Percentiles rank a stretch among this genome's conserved stretches.
Conservation (phyloP, 2,113 vertebrate species). For the Paratilapia polleni region DNA sequence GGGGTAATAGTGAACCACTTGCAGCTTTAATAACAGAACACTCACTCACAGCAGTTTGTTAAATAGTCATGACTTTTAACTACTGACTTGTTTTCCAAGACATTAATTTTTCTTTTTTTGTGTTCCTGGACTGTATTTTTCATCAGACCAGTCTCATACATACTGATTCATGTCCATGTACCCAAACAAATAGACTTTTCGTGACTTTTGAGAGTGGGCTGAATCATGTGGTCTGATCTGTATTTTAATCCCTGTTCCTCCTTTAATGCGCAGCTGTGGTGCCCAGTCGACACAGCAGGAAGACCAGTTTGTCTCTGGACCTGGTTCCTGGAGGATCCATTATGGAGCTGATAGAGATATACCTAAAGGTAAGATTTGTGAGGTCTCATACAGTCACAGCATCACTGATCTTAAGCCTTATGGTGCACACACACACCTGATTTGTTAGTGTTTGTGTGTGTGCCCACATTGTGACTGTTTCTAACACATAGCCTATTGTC, state of each 20-base stretch:
- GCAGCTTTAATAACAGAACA: no score
- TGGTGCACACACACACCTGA: neutral
- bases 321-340: neutral
- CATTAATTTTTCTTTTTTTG: no score
- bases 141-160: no score
- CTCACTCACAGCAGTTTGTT: no score
- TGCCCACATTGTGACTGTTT: neutral
- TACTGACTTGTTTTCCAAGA: no score
- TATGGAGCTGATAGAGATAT: neutral
- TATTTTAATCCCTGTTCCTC: neutral
- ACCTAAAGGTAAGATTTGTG: neutral
- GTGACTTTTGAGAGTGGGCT: neutral
- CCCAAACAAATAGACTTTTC: neutral
- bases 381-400: neutral
- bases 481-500: neutral
- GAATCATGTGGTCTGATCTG: neutral
- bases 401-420: neutral
- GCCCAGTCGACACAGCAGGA: rapidly evolving
- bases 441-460: neutral
- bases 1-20: no score
- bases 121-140: no score
- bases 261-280: neutral
- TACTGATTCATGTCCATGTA: no score
- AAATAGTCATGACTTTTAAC: no score
- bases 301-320: neutral